Evolutionary conservation across 1,140 invertebrate genomes (phyloP).

Genomic region (Tetragnatha versicolor): DNA sequence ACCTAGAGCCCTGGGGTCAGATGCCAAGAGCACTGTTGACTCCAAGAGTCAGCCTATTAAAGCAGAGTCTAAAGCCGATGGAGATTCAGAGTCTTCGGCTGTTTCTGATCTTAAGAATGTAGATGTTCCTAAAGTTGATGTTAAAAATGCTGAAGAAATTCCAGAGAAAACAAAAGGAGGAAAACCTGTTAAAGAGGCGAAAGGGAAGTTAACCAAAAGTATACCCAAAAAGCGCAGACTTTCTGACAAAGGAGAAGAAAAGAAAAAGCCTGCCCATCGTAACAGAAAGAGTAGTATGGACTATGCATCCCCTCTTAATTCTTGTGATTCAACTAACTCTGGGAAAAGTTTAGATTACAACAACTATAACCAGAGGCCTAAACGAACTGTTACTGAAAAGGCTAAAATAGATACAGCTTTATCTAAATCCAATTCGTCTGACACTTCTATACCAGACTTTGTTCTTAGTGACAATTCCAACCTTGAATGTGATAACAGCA

Average conservation of each 20-base stretch:
- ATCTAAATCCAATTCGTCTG: background rate
- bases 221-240: slow-evolving; percentile 32
- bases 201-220: background rate
- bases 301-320: slow-evolving; percentile 55
- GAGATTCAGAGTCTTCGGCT: background rate
- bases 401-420: background rate
- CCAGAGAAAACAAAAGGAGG: background rate
- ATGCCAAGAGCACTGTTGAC: background rate
- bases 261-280: slow-evolving; percentile 34
- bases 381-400: background rate
- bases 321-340: slow-evolving; percentile 19
- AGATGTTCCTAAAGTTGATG: too few relatives aligned
- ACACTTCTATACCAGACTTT: slow-evolving; percentile 24
- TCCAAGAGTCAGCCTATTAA: background rate
- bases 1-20: background rate
- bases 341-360: slow-evolving; percentile 21
- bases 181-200: background rate
- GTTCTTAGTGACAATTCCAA: slow-evolving; percentile 36
- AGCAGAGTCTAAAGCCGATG: background rate
- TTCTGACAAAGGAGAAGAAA: slow-evolving; percentile 28
- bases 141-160: too few relatives aligned
- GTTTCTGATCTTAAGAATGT: background rate
- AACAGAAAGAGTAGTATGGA: slow-evolving; percentile 55
- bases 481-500: slow-evolving; percentile 49
- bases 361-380: slow-evolving; percentile 49